phyloP scores from a whole-genome alignment of 2,888 invertebrate species.

The Zele albiditarsus region DNA sequence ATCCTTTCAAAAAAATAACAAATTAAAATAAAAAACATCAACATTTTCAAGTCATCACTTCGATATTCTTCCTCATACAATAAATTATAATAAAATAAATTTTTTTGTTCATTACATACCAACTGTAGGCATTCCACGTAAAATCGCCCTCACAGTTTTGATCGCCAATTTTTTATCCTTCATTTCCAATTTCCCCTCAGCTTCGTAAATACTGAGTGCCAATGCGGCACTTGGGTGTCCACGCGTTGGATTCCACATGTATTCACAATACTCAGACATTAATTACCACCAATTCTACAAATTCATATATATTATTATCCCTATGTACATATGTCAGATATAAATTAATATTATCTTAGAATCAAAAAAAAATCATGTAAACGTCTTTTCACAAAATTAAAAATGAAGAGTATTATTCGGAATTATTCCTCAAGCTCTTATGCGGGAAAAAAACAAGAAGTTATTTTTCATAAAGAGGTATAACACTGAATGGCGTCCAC shows the following conservation, averaged over 20 bases:
- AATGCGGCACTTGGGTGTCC: constrained; percentile 53
- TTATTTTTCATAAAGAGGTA: not conserved
- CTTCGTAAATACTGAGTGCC: constrained; percentile 64
- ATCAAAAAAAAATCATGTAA: not conserved
- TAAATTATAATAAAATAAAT: not conserved
- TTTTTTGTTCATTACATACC: constrained; percentile 58
- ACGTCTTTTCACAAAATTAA: not conserved
- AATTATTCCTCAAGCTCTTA: too few relatives aligned
- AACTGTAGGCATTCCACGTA: constrained; percentile 67
- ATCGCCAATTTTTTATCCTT: constrained; percentile 68
- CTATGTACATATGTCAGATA: not conserved
- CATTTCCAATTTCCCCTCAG: constrained; percentile 62
- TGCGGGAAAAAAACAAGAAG: too few relatives aligned
- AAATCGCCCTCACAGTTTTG: constrained; percentile 67
- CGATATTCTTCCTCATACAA: not conserved
- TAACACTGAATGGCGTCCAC: not conserved
- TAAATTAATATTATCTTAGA: not conserved
- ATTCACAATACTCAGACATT: constrained; percentile 71
- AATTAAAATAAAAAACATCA: too few relatives aligned
- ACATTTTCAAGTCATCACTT: too few relatives aligned
- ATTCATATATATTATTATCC: not conserved
- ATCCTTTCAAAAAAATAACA: too few relatives aligned
- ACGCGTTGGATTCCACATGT: constrained; percentile 68
- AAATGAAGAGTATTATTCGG: too few relatives aligned
- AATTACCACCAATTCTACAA: not conserved